Percentiles rank a stretch among this genome's conserved stretches.
These are phyloP conservation scores for Myrmecophaga tridactyla DNA, from an alignment of 2,113 vertebrate genomes.

Conservation along the genomic window DNA sequence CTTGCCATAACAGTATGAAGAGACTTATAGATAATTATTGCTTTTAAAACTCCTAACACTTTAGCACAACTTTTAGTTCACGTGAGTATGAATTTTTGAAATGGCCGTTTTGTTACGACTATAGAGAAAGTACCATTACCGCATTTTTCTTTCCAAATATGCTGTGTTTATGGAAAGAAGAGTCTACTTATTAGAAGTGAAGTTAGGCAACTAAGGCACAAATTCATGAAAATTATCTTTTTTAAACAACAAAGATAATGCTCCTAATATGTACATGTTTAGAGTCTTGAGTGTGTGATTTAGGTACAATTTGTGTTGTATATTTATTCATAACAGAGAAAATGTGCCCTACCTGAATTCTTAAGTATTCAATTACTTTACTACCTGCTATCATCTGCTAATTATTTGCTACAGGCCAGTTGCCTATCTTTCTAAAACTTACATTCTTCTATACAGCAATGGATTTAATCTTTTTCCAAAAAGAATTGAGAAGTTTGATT, in stretches of 20 bases:
- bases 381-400: constrained; percentile 46
- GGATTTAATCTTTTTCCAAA: constrained; percentile 65
- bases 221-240: constrained; percentile 49
- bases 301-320: constrained; percentile 35
- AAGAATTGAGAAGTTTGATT: constrained; percentile 71
- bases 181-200: constrained; percentile 59
- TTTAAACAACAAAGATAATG: constrained; percentile 10
- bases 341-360: constrained; percentile 67
- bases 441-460: constrained; percentile 68
- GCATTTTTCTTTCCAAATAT: constrained; percentile 43
- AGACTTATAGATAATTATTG: constrained; percentile 75
- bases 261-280: constrained; percentile 7
- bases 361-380: constrained; percentile 69
- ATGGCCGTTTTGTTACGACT: constrained; percentile 62
- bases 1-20: constrained; percentile 77
- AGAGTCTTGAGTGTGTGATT: neutral
- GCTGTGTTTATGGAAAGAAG: constrained; percentile 52
- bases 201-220: constrained; percentile 59
- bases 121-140: constrained; percentile 43
- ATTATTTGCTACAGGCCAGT: constrained; percentile 65
- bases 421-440: constrained; percentile 70
- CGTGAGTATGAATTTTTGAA: constrained; percentile 73
- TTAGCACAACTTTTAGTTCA: constrained; percentile 72
- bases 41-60: constrained; percentile 74
- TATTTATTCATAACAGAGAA: constrained; percentile 62